Conservation (phyloP, 2,888 invertebrate genomes). For the Rhagonycha fulva region DNA sequence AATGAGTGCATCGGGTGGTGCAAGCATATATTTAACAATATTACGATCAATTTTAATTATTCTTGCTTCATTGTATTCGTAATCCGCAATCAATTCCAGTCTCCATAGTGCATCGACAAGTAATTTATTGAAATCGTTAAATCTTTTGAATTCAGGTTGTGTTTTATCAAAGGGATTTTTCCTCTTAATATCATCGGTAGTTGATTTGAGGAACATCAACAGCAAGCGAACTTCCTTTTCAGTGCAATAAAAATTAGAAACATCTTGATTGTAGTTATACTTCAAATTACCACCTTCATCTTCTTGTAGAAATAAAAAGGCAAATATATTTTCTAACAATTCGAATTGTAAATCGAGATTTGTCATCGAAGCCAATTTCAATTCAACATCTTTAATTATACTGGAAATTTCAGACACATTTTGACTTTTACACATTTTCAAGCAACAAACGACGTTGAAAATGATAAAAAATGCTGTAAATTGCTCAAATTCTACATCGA, state of each 20-base stretch:
- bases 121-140: conserved; percentile 55
- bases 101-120: conserved; percentile 75
- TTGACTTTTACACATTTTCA: conserved; percentile 47
- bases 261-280: conserved; percentile 40
- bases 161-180: conserved; percentile 49
- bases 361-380: conserved; percentile 57
- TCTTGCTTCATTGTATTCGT: conserved; percentile 57
- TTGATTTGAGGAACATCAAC: conserved; percentile 61
- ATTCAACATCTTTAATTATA: conserved; percentile 58
- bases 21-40: conserved; percentile 71
- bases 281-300: conserved; percentile 55
- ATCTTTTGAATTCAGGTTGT: conserved; percentile 43
- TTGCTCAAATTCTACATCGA: conserved; percentile 44
- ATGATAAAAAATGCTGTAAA: conserved; percentile 61
- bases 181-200: conserved; percentile 58
- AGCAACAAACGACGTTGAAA: conserved; percentile 58
- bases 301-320: conserved; percentile 68
- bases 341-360: conserved; percentile 61
- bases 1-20: conserved; percentile 76
- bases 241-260: conserved; percentile 61
- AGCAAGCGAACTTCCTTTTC: conserved; percentile 64
- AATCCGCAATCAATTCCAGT: conserved; percentile 63
- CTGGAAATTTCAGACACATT: conserved; percentile 52
- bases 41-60: conserved; percentile 54
- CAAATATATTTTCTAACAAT: conserved; percentile 74